Conservation (phyloP, 2,113 vertebrate species). For the Lamprologus speciosus region DNA sequence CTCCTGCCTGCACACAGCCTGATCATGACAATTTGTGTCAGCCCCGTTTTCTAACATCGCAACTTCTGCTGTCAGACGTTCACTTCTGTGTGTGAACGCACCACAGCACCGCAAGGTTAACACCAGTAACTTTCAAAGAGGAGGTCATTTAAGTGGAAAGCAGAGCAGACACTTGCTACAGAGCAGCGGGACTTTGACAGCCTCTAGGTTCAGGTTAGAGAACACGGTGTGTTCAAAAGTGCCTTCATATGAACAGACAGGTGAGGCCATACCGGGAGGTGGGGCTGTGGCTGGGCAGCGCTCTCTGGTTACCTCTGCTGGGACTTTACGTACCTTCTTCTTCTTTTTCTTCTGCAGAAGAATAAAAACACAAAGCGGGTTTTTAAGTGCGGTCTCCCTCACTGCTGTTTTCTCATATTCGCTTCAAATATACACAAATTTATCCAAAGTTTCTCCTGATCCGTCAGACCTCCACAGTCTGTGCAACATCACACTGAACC, state of each 20-base stretch:
- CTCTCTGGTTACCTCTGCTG: conserved; percentile 56
- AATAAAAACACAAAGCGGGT: neutral
- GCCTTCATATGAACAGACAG: neutral
- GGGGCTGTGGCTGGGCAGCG: neutral
- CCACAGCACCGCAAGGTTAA: neutral
- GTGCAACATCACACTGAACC: neutral
- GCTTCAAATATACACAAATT: neutral
- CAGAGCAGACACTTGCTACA: neutral
- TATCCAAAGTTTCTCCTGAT: neutral
- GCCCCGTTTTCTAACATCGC: neutral
- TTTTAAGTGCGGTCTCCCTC: neutral
- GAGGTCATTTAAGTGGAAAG: neutral
- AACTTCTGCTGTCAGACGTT: neutral
- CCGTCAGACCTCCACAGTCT: neutral
- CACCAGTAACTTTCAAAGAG: neutral
- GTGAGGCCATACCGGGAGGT: conserved; percentile 3
- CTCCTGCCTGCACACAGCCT: too few species aligned
- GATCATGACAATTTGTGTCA: neutral
- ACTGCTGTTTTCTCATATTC: neutral
- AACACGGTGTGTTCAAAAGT: neutral
- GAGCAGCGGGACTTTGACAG: rapidly evolving
- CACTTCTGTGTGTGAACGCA: neutral
- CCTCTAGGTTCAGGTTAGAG: neutral
- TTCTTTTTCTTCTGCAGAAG: conserved; percentile 72
- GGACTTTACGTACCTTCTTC: conserved; percentile 60